phyloP scores from a whole-genome alignment of 2,888 invertebrate genomes.

The Caenorhabditis zanzibari region DNA sequence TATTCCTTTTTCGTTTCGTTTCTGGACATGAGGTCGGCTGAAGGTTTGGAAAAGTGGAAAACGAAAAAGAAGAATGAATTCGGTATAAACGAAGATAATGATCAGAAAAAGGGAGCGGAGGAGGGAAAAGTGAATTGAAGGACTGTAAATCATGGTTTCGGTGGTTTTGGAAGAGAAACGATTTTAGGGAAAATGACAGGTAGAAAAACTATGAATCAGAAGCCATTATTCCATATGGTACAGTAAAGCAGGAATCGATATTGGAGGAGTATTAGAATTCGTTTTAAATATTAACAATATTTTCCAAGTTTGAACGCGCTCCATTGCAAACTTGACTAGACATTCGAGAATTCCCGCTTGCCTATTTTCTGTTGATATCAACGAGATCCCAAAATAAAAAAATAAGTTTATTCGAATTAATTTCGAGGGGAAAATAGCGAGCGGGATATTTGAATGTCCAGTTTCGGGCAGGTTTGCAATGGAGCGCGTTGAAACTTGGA shows the following conservation, averaged over 20 bases:
- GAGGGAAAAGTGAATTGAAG: constrained; percentile 8
- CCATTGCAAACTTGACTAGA: too few species aligned
- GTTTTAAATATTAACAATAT: too few species aligned
- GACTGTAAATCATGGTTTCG: constrained; percentile 21
- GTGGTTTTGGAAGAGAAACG: background rate
- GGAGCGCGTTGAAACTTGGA: too few species aligned
- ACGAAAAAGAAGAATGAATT: constrained; percentile 12
- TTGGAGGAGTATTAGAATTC: too few species aligned
- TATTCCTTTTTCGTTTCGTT: constrained; percentile 43
- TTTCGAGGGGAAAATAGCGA: too few species aligned
- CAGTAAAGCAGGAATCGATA: background rate
- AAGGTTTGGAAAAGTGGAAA: constrained; percentile 25
- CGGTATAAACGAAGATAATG: constrained; percentile 29
- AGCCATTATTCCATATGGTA: background rate
- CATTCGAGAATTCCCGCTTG: too few species aligned
- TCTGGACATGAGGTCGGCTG: constrained; percentile 57
- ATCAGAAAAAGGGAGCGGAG: constrained; percentile 20
- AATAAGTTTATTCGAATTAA: too few species aligned
- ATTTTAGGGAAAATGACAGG: constrained; percentile 5
- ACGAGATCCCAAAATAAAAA: too few species aligned
- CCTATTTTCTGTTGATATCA: too few species aligned
- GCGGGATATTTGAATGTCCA: too few species aligned
- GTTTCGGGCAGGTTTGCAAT: too few species aligned
- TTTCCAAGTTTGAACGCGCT: too few species aligned
- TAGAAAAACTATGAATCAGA: background rate